Percentiles rank a stretch among this genome's conserved stretches.
Conservation (phyloP, 2,888 invertebrate genomes). For the Bugula neritina region DNA sequence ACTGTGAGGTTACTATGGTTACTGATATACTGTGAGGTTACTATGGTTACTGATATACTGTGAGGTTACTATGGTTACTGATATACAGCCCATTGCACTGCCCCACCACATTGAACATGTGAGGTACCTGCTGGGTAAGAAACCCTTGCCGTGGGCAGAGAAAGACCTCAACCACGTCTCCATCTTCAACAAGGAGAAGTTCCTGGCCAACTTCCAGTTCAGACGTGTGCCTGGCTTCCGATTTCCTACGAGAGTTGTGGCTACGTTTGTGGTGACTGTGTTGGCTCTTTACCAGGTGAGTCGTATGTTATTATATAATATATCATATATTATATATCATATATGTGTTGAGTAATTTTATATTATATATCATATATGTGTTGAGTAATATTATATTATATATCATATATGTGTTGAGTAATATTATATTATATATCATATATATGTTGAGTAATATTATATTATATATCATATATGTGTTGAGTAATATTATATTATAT, state of each 20-base stretch:
- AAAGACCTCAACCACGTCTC: not conserved
- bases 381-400: too few species aligned
- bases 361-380: too few species aligned
- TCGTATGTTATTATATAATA: too few species aligned
- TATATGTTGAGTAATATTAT: too few species aligned
- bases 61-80: not conserved
- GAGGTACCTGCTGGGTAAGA: not conserved
- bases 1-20: too few species aligned
- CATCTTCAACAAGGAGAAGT: conserved; percentile 10
- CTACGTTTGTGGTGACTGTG: not conserved
- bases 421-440: too few species aligned
- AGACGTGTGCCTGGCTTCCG: not conserved
- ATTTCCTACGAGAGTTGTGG: conserved; percentile 9
- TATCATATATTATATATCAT: too few species aligned
- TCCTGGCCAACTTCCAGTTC: conserved; percentile 2
- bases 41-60: not conserved
- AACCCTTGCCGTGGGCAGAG: conserved; percentile 7
- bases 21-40: not conserved
- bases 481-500: too few species aligned
- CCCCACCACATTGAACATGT: conserved; percentile 19
- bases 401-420: too few species aligned
- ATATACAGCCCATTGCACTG: not conserved
- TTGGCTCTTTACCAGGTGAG: not conserved
- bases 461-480: too few species aligned
- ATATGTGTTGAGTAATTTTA: too few species aligned